phyloP scores from a whole-genome alignment of 37 sponge, comb jelly and placozoan genomes.

The Mnemiopsis leidyi region DNA sequence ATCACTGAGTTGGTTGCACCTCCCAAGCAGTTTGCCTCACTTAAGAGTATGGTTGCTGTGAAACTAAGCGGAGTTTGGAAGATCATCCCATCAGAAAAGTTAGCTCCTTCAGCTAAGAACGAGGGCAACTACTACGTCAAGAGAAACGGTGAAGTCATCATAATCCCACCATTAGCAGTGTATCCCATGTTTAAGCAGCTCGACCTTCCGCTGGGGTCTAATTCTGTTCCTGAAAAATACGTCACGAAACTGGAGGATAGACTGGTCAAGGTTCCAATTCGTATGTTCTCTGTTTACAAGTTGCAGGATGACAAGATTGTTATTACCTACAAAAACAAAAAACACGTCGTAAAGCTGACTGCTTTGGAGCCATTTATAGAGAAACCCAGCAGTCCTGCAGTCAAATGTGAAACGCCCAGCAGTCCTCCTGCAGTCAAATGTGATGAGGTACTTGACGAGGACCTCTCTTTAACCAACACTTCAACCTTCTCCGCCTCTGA shows the following conservation, averaged over 20 bases:
- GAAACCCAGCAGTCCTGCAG: neutral
- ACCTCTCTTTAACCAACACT: neutral
- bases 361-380: neutral
- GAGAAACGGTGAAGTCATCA: neutral
- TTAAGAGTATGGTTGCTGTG: constrained; percentile 28
- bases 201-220: neutral
- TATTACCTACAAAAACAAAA: neutral
- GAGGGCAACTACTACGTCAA: neutral
- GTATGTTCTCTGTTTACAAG: neutral
- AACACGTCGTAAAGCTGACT: neutral
- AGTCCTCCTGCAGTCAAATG: neutral
- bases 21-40: neutral
- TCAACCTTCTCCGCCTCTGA: constrained; percentile 3
- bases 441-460: neutral
- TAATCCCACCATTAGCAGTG: neutral
- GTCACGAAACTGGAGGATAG: neutral
- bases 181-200: neutral
- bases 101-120: neutral
- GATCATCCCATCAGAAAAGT: neutral
- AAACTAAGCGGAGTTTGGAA: neutral
- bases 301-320: neutral
- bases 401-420: neutral
- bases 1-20: neutral
- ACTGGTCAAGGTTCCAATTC: neutral
- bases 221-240: neutral